A percentile compares a stretch with the other conserved stretches of the same genome.
phyloP scores from a whole-genome alignment of 2,888 invertebrate genomes.

The Glaucopsyche alexis region DNA sequence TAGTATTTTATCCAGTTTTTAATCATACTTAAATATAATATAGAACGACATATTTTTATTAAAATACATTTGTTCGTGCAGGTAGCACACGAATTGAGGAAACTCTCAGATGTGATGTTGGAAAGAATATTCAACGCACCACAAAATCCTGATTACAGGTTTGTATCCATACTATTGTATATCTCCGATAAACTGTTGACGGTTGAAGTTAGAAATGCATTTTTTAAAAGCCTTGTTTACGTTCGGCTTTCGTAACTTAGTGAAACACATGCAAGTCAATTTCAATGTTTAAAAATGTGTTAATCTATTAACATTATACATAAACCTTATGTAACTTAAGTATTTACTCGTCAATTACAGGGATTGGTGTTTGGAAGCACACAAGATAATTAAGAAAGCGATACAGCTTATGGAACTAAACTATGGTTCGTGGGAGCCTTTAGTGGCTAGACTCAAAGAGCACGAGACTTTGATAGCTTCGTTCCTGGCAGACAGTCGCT shows the following conservation, averaged over 20 bases:
- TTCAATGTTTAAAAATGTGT: too few relatives aligned
- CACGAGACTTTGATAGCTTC: slow-evolving; percentile 63
- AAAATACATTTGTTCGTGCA: slow-evolving; percentile 38
- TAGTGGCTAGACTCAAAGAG: slow-evolving; percentile 60
- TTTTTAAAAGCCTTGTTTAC: too few relatives aligned
- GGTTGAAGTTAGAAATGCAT: too few relatives aligned
- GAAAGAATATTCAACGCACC: slow-evolving; percentile 65
- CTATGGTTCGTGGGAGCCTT: slow-evolving; percentile 75
- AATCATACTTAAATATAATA: background rate
- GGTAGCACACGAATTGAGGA: slow-evolving; percentile 83
- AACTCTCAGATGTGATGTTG: slow-evolving; percentile 81
- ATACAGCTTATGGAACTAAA: slow-evolving; percentile 73
- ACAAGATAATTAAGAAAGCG: slow-evolving; percentile 71
- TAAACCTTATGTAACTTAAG: too few relatives aligned
- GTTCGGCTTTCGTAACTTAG: too few relatives aligned
- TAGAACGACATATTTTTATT: background rate
- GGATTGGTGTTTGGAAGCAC: slow-evolving; percentile 71
- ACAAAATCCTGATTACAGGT: slow-evolving; percentile 64
- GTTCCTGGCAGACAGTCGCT: slow-evolving; percentile 52
- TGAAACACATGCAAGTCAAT: too few relatives aligned
- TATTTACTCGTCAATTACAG: slow-evolving; percentile 45
- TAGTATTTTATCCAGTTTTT: background rate
- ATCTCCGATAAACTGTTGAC: too few relatives aligned
- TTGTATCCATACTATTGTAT: slow-evolving; percentile 22
- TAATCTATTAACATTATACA: too few relatives aligned